Base-by-base conservation (phyloP, 1,140 invertebrate genomes). In the Eueides isabella region DNA sequence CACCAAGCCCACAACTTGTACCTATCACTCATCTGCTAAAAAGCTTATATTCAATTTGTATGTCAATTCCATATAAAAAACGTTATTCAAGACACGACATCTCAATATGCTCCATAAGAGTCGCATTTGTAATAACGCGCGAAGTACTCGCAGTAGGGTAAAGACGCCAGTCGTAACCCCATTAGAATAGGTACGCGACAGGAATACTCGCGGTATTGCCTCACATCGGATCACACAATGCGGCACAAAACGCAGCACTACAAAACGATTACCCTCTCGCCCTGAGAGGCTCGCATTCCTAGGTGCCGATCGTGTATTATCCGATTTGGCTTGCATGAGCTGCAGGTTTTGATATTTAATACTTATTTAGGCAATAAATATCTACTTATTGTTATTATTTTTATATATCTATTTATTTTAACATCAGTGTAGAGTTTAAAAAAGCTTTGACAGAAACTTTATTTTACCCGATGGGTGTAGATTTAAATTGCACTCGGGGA, bases 181-280 rank as follows among this genome's bases (percentile, higher is more conserved):
- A 87, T 89, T 88, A 90, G 84, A 86, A 79, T 83, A 80, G 75
- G 85, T 80, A 88, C 84, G 87, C 83, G 86, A 78, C 74, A 71
- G 75, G 85, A 84, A 86, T 87, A 82, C 79, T 33, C 63, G 79
- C 76, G 78, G 78, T 80, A 87, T 86, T 84, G 83, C 82, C 80
- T 82, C 76, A 75, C 69, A 67, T 70, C 67, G 77, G 66, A 67
- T 76, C 77, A 55, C 74, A 89, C 84, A 88, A 88, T 87, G 81
- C 74, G 69, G 79, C 79, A 85, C 83, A 86, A 79, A 86, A 86
- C 86, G 79, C 81, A 75, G 76, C 80, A 85, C 84, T 85, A 88
- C 82, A 90, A 80, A 82, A 84, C 88, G 88, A 90, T 90, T 90
- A 90, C 87, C 88, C 85, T 88, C 85, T 82, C 80, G 80, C 80